Evolutionary conservation across 2,888 invertebrate genomes (phyloP), one percentile per base, ranked within the genome.

Genomic region (Cheilosia vulpina): DNA sequence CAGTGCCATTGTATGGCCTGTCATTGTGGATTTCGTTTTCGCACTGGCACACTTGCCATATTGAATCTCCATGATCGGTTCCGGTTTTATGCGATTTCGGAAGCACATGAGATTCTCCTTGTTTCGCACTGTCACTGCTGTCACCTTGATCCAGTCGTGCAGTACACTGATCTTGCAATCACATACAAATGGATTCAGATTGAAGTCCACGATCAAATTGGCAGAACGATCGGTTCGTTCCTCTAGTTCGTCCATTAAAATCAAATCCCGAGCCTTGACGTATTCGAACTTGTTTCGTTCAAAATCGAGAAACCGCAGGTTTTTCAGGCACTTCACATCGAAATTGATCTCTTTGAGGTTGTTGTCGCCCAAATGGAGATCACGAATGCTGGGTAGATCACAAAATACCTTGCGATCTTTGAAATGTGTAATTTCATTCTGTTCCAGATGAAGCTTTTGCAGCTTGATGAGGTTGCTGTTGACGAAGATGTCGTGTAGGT

Each of bases 391-490:
- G 0, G 95, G 95, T 27, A 96, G 91, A 88, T 95, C 94, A 89
- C 96, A 96, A 89, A 96, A 96, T 0, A 96, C 94, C 55, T 93
- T 93, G 15, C 93, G 92, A 89, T 95, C 95, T 79, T 93, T 93
- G 87, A 96, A 95, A 62, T 93, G 92, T 31, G 93, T 94, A 38
- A 96, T 96, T 90, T 96, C 95, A 89, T 96, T 96, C 88, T 96
- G 95, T 89, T 96, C 96, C 88, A 96, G 90, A 90, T 96, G 96
- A 2, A 96, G 90, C 89, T 96, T 96, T 87, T 94, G 94, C 87
- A 96, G 90, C 83, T 94, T 94, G 0, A 93, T 93, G 84, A 96
- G 90, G 89, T 95, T 94, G 87, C 95, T 95, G 87, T 95, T 94
- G 7, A 94, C 93, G 89, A 96, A 96, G 75, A 96, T 95, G 88